Evolutionary conservation across 2,888 invertebrate species (phyloP).

Genomic region (Anorthoa munda): DNA sequence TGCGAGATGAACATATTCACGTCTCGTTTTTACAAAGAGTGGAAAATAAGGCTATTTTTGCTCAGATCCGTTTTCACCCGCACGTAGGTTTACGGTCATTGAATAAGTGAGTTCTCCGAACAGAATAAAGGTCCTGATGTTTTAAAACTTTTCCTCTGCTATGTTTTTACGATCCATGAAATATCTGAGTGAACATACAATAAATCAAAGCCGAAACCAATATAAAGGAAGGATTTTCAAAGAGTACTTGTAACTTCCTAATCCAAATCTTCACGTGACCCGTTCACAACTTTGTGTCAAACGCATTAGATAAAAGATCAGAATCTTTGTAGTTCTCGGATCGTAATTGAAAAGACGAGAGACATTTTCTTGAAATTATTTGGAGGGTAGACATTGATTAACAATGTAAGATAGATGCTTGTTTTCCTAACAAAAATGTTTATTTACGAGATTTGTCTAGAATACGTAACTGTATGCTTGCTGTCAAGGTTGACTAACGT

Average conservation of each 20-base stretch:
- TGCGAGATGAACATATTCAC: conserved; percentile 28
- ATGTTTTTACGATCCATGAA: conserved; percentile 33
- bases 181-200: conserved; percentile 35
- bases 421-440: conserved; percentile 25
- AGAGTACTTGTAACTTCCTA: conserved; percentile 13
- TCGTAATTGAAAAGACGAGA: conserved; percentile 8
- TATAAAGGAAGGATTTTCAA: conserved; percentile 4
- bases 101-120: conserved; percentile 48
- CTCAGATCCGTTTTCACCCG: conserved; percentile 42
- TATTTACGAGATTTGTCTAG: conserved; percentile 48
- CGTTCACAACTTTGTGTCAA: conserved; percentile 21
- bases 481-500: conserved; percentile 63
- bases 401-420: conserved; percentile 20
- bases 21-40: conserved; percentile 37
- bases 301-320: conserved; percentile 5
- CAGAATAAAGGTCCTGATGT: conserved; percentile 31
- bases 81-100: conserved; percentile 55
- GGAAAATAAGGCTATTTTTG: conserved; percentile 41
- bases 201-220: conserved; percentile 34
- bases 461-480: conserved; percentile 47
- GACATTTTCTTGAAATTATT: conserved; percentile 7
- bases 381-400: not conserved
- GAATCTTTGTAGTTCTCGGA: conserved; percentile 7
- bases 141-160: conserved; percentile 27
- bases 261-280: conserved; percentile 28